Evolutionary conservation across 2,888 invertebrate species (phyloP).

Genomic region (Cremastinae sp.): DNA sequence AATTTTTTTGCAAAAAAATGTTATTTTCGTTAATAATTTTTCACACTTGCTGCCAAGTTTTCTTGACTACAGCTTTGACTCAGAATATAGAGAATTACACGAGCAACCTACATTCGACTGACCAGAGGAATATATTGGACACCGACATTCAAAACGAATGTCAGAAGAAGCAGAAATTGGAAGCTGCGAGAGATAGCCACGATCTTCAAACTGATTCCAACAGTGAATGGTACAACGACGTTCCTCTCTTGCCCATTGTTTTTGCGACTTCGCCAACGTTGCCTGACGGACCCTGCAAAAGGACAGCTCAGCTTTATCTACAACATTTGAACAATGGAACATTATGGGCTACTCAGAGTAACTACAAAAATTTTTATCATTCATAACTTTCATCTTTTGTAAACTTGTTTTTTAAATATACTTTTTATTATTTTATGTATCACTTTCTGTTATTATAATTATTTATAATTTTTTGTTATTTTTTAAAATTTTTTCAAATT

Average conservation of each 20-base stretch:
- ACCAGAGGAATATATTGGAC: not conserved
- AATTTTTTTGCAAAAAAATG: too few relatives aligned
- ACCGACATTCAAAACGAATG: not conserved
- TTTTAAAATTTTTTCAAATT: too few relatives aligned
- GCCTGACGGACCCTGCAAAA: constrained; percentile 69
- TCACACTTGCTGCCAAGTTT: constrained; percentile 29
- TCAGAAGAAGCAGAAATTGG: not conserved
- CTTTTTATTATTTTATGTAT: not conserved
- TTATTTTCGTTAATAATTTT: constrained; percentile 23
- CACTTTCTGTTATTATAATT: too few relatives aligned
- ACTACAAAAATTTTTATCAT: constrained; percentile 54
- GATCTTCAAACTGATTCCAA: constrained; percentile 3
- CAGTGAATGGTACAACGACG: constrained; percentile 62
- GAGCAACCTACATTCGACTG: not conserved
- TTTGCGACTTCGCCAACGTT: constrained; percentile 65
- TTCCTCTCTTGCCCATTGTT: constrained; percentile 68
- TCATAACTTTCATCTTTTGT: not conserved
- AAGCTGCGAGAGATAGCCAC: not conserved
- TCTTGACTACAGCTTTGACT: not conserved
- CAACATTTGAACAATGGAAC: constrained; percentile 69
- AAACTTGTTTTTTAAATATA: not conserved
- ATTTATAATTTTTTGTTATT: too few relatives aligned
- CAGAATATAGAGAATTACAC: not conserved
- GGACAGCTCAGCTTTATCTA: constrained; percentile 67
- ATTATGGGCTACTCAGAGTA: constrained; percentile 73